phyloP scores from a whole-genome alignment of 2,888 invertebrate species.

The Caenorhabditis sp. region DNA sequence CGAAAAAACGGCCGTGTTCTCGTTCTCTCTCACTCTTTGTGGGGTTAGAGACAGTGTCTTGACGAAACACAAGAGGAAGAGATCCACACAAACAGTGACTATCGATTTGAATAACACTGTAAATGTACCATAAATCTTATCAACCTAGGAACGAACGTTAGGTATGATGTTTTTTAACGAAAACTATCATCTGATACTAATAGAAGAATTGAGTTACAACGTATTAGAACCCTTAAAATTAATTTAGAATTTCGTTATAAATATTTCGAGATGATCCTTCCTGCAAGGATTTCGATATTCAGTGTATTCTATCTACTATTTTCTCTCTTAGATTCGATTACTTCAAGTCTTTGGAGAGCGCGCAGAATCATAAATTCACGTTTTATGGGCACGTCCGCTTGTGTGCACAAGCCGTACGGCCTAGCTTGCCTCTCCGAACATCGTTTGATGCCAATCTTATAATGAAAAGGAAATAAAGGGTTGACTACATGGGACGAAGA shows the following conservation, averaged over 20 bases:
- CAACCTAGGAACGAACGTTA: neutral
- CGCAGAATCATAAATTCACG: slow-evolving; percentile 49
- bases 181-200: neutral
- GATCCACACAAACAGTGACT: slow-evolving; percentile 5
- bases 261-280: too few species aligned
- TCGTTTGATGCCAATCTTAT: slow-evolving; percentile 53
- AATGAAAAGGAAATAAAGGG: slow-evolving; percentile 14
- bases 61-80: slow-evolving; percentile 6
- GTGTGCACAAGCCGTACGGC: slow-evolving; percentile 36
- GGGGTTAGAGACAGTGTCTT: slow-evolving; percentile 24
- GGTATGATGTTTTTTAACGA: too few species aligned
- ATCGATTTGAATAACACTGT: slow-evolving; percentile 18
- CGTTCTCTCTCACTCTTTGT: slow-evolving; percentile 17
- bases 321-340: neutral
- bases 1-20: slow-evolving; percentile 32
- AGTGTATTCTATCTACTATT: neutral
- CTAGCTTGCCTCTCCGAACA: slow-evolving; percentile 26
- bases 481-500: neutral
- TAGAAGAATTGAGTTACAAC: neutral
- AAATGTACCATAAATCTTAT: neutral
- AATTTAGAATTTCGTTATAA: neutral
- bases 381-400: slow-evolving; percentile 39
- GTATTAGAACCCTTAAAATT: neutral
- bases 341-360: slow-evolving; percentile 12
- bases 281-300: neutral